A percentile compares a stretch with the other conserved stretches of the same genome.
phyloP scores from a whole-genome alignment of 1,140 invertebrate genomes.

The Solenopsis fugax region DNA sequence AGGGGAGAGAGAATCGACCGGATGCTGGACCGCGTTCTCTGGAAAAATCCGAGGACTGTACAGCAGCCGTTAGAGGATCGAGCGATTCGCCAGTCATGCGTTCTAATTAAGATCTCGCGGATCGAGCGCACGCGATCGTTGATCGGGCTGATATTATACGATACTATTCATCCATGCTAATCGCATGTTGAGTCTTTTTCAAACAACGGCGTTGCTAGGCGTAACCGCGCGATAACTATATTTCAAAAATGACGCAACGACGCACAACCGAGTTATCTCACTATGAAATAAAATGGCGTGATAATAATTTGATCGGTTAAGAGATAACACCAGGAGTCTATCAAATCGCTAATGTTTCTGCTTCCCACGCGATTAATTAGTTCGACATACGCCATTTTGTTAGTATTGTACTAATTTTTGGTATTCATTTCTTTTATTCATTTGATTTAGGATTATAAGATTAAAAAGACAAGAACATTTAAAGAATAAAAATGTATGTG shows the following conservation, averaged over 20 bases:
- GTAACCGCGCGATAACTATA: conserved; percentile 24
- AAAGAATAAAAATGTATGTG: not conserved
- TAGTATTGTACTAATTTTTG: not conserved
- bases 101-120: conserved; percentile 77
- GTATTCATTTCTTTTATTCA: not conserved
- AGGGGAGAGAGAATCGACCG: conserved; percentile 58
- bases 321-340: conserved; percentile 17
- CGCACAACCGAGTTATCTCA: not conserved
- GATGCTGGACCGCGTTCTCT: conserved; percentile 66
- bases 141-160: conserved; percentile 38
- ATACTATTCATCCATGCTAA: conserved; percentile 64
- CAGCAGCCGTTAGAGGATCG: conserved; percentile 61
- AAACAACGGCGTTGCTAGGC: conserved; percentile 1
- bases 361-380: conserved; percentile 8
- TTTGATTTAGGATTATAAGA: too few relatives aligned
- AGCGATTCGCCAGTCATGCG: conserved; percentile 75
- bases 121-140: conserved; percentile 71
- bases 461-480: not conserved
- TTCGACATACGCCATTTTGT: not conserved
- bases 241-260: conserved; percentile 34
- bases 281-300: conserved; percentile 14
- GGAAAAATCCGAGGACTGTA: conserved; percentile 68
- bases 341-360: not conserved
- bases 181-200: conserved; percentile 35
- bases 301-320: conserved; percentile 43